These are phyloP conservation scores for Toxotes lorentzi DNA, from an alignment of 2,797 vertebrate genomes.

Conservation along the genomic window DNA sequence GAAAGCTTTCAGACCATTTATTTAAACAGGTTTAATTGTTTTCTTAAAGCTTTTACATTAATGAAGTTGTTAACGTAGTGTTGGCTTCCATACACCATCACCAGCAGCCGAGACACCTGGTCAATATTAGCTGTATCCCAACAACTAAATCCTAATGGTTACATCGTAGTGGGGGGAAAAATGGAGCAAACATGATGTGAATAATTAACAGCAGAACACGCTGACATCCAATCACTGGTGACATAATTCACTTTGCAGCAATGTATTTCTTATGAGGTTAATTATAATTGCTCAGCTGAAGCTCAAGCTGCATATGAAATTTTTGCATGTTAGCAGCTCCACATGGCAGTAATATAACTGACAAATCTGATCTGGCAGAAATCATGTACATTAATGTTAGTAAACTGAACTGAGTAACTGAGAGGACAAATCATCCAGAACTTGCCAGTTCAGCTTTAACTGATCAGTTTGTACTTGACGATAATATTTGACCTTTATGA, in stretches of 20 bases:
- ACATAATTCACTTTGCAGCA: conserved; percentile 33
- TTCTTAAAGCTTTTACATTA: not conserved
- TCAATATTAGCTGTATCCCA: not conserved
- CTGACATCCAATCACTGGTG: conserved; percentile 32
- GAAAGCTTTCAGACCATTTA: not conserved
- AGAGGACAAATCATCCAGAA: not conserved
- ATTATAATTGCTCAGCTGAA: conserved; percentile 41
- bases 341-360: not conserved
- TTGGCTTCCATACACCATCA: not conserved
- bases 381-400: not conserved
- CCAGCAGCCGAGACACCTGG: conserved; percentile 18
- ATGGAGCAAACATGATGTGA: conserved; percentile 16
- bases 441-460: not conserved
- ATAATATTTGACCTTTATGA: not conserved
- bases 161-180: not conserved
- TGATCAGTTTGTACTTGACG: not conserved
- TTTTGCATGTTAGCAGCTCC: not conserved
- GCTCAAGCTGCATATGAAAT: not conserved
- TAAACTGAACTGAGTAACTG: not conserved
- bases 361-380: not conserved
- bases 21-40: not conserved
- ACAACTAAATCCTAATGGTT: not conserved
- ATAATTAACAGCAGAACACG: conserved; percentile 39
- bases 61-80: not conserved
- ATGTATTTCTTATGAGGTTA: conserved; percentile 52